Evolutionary conservation across 2,888 invertebrate species (phyloP), one percentile per base, ranked within the genome.

Genomic region (Caenorhabditis zanzibari): DNA sequence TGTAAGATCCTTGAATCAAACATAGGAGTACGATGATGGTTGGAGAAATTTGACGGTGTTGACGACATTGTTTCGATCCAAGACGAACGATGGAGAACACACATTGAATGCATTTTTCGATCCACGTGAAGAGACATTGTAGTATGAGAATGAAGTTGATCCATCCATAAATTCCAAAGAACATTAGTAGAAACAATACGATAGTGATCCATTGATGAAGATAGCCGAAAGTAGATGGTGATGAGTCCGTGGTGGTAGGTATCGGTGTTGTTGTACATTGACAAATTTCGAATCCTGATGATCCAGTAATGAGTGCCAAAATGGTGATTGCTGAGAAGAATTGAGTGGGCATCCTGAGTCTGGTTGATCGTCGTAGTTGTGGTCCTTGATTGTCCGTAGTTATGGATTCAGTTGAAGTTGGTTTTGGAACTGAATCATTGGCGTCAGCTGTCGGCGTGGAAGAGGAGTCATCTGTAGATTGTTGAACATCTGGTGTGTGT

Each of bases 121-220:
- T 49, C 7, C 10, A 49, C 7, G 4, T 49, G 49, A 49, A 49
- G 22, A 49, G 5, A 10, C 49, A 49, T 49, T 49, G 49, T 9
- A 49, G 49, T 4, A 49, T 22, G 19, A 49, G 49, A 49, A 49
- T 9, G 19, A 19, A 49, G 19, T 49, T 58, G 28, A 58, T 58
- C 26, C 28, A 58, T 58, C 58, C 58, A 5, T 58, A 19, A 58
- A 58, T 24, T 58, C 58, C 58, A 10, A n/a, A 58, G 32, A 58
- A 32, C n/a, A n/a, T n/a, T 16, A 58, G 7, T 0, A 58, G 5
- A 32, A 58, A 16, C 7, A 49, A 10, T 22, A 2, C n/a, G n/a
- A 32, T 14, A 58, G 10, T 16, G 26, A n/a, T 19, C 19, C 19
- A 19, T 19, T 19, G 49, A 49, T 19, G 19, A 19, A 14, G 19